A percentile compares a stretch with the other conserved stretches of the same genome.
phyloP scores from a whole-genome alignment of 2,113 vertebrate genomes.

The Mesocricetus auratus region DNA sequence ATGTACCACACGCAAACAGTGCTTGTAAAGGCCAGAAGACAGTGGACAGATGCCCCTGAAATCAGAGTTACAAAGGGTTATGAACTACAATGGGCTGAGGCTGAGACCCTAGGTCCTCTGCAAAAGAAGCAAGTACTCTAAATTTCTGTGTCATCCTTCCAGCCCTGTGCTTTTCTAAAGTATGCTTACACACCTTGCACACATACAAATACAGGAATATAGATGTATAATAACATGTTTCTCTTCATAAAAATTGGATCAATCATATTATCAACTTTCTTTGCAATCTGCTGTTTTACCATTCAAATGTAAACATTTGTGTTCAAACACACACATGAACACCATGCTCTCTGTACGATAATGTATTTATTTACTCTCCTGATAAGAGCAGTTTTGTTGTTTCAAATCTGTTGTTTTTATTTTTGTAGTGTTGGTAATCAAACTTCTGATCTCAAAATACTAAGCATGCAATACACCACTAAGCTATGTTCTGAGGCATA shows the following conservation, averaged over 20 bases:
- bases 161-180: neutral
- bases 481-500: neutral
- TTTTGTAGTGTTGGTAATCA: neutral
- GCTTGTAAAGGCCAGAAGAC: neutral
- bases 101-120: neutral
- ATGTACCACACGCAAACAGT: neutral
- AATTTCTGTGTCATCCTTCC: neutral
- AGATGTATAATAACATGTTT: neutral
- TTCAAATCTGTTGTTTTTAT: neutral
- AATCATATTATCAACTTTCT: neutral
- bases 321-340: neutral
- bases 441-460: neutral
- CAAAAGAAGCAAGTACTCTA: neutral
- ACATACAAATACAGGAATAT: neutral
- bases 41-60: neutral
- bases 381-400: neutral
- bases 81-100: too few species aligned
- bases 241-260: constrained; percentile 22
- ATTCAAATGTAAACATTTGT: constrained; percentile 5
- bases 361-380: neutral
- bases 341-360: neutral
- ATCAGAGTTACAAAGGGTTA: neutral
- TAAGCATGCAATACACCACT: neutral
- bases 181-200: neutral
- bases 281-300: neutral